Base-by-base conservation (phyloP, 2,113 vertebrate genomes). In the Psittacula cyanocephala region DNA sequence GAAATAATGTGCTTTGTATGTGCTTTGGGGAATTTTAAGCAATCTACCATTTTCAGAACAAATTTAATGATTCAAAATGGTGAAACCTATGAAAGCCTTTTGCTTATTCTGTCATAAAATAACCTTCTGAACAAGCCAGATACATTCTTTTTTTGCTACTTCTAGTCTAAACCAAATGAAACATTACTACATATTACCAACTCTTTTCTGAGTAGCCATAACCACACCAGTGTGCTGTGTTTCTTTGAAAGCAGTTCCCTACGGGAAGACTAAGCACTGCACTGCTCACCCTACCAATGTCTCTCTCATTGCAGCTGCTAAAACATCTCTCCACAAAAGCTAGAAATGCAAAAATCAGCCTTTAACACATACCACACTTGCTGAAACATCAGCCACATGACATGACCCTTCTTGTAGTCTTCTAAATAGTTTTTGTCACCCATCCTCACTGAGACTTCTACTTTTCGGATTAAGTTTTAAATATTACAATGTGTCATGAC, bases 381-480 rank as follows among this genome's bases (percentile, higher is more conserved):
- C 25, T 90, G 59, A 84, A 92, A 76, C 39, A 82, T 86, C 72
- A 86, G 55, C 50, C 35, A 65, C n/a, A 39, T 1, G 1, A 44
- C 27, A 14, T 43, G 91, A 90, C 59, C 59, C 82, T 88, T 75
- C 29, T 64, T 93, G 16, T 68, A 78, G 37, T 59, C 9, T 84
- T 91, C 44, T 28, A 35, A 87, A 47, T 63, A 59, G 11, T 53
- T 86, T 75, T 47, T 74, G 23, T 79, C 53, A 94, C 35, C 50
- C 46, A 47, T 79, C 24, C 69, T 91, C 65, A 60, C 25, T 59
- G 44, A 91, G 52, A 57, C 4, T 91, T 95, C 24, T 72, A 16
- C 37, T 76, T 95, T 93, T 88, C 52, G 86, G 65, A 93, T 80
- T 55, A 78, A 86, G 28, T 13, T 71, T 88, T 84, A 77, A 85